Evolutionary conservation across 2,888 invertebrate genomes (phyloP).

Genomic region (Drosophila crucigera): DNA sequence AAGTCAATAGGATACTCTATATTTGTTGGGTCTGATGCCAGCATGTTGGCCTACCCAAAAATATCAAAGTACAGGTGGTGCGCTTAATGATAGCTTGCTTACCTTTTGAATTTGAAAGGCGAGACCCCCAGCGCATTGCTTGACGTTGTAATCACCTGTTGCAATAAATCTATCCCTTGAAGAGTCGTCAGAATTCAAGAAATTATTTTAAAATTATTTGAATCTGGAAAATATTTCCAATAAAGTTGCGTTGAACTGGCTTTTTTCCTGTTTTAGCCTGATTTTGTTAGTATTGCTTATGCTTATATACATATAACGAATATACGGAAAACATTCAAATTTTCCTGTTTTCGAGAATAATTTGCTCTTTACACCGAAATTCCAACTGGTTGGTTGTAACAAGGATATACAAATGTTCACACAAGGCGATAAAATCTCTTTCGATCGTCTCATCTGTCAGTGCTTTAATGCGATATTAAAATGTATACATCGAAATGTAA

Average conservation of each 20-base stretch:
- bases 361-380: background rate
- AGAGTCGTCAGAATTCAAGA: background rate
- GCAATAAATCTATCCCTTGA: slow-evolving; percentile 2
- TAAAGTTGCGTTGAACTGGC: background rate
- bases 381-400: background rate
- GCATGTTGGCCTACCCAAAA: background rate
- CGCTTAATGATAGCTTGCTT: background rate
- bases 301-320: background rate
- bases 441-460: background rate
- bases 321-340: background rate
- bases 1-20: background rate
- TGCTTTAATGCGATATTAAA: background rate
- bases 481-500: background rate
- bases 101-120: slow-evolving; percentile 1
- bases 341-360: background rate
- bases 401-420: background rate
- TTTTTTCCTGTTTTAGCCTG: background rate
- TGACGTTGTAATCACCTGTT: background rate
- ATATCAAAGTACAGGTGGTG: background rate
- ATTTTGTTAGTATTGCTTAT: background rate
- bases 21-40: background rate
- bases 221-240: background rate
- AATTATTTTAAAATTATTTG: background rate
- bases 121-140: background rate
- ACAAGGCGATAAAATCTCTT: background rate